Evolutionary conservation across 2,113 vertebrate genomes (phyloP), one percentile per base, ranked within the genome.

Genomic region (Sturnira hondurensis): DNA sequence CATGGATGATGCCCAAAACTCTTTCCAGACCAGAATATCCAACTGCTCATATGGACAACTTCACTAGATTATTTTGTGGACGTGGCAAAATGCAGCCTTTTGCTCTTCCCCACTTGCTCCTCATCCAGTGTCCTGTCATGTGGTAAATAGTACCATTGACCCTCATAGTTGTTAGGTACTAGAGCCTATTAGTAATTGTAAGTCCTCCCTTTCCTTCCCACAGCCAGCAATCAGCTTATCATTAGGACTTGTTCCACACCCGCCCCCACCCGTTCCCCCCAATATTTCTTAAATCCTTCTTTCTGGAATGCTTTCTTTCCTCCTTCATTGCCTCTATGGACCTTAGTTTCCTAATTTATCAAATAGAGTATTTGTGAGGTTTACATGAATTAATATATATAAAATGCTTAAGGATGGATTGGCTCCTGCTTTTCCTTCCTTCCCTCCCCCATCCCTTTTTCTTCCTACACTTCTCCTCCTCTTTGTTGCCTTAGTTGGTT

Each of bases 281-380:
- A 70, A 0, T 82, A 43, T 87, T 96, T 94, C 22, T 87, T 93
- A 33, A 54, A 68, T 74, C 14, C 17, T 50, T 19, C 43, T 50
- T 76, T 76, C 43, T 76, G 8, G 45, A 93, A 0, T 91, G 54
- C 41, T 89, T 93, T 54, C 68, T 77, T 95, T 89, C 22, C 33
- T 56, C 68, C 70, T 93, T 92, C 33, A 54, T 84, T 93, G 77
- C 20, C 1, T 52, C 31, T 85, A 36, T 97, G 20, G 89, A 76
- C 12, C 26, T 87, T 90, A 70, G 45, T 86, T 82, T 96, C 20
- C 41, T 93, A 70, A 73, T 91, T 84, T 90, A 77, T 70, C 73
- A 95, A 94, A 73, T 76, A 73, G 36, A 76, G 6, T 81, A 86
- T 86, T 70, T 92, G 24, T 73, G 65, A 81, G 31, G 19, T 38